A percentile compares a stretch with the other conserved stretches of the same genome.
These are phyloP conservation scores for Holothuria scabra DNA, from an alignment of 53 echinoderm and acorn worm species.

Conservation along the genomic window DNA sequence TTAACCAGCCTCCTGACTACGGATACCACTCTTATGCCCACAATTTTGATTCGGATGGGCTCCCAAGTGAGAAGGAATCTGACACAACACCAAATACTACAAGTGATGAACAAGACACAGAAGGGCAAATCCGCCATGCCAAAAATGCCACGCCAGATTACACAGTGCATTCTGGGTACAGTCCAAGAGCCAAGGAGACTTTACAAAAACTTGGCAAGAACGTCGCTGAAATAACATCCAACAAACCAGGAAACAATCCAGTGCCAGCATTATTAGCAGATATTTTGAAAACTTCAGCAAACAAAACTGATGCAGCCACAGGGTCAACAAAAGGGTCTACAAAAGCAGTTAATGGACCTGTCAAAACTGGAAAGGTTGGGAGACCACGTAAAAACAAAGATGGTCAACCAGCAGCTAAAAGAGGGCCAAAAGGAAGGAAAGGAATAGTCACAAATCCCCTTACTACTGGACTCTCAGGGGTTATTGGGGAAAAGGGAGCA, in stretches of 20 bases:
- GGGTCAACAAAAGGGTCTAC: background rate
- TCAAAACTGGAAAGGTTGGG: constrained; percentile 34
- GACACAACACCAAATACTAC: constrained; percentile 79
- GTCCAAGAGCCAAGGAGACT: constrained; percentile 85
- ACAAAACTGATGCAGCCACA: constrained; percentile 12
- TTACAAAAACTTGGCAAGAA: constrained; percentile 67
- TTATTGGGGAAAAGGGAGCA: background rate
- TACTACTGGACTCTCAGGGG: no score
- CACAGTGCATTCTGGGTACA: constrained; percentile 97
- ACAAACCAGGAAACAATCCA: constrained; percentile 3
- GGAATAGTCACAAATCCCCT: constrained; percentile 53
- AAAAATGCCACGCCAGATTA: constrained; percentile 70
- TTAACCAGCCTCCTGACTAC: constrained; percentile 65
- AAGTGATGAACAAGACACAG: constrained; percentile 91
- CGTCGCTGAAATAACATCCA: background rate
- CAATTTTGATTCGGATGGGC: constrained; percentile 97
- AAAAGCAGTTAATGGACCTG: constrained; percentile 18
- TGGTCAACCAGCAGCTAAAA: constrained; percentile 50
- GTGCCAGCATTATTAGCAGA: constrained; percentile 25
- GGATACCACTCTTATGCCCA: constrained; percentile 96
- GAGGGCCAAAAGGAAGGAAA: constrained; percentile 78
- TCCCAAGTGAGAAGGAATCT: constrained; percentile 87
- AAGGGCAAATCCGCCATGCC: constrained; percentile 44
- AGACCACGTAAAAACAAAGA: constrained; percentile 45
- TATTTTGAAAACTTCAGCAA: constrained; percentile 16